These are phyloP conservation scores for Anthopleura xanthogrammica DNA, from an alignment of 92 coral and sea anemone species.

Conservation along the genomic window DNA sequence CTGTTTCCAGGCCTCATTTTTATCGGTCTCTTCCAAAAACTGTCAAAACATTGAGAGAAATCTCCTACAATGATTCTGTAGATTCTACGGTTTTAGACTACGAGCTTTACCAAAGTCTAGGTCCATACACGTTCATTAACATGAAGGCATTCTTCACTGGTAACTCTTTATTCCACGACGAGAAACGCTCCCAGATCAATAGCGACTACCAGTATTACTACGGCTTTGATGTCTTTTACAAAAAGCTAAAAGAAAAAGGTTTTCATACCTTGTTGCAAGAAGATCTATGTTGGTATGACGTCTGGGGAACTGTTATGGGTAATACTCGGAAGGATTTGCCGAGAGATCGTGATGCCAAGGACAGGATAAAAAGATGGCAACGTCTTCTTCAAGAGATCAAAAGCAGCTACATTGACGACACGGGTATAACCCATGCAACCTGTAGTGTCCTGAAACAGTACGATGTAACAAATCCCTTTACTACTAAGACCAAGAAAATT, in stretches of 20 bases:
- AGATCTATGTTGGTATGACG: constrained; percentile 69
- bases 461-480: constrained; percentile 52
- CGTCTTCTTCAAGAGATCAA: constrained; percentile 15
- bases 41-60: constrained; percentile 40
- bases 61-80: constrained; percentile 29
- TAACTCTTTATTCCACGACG: constrained; percentile 11
- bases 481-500: constrained; percentile 6
- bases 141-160: constrained; percentile 53
- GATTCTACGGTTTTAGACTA: constrained; percentile 59
- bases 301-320: constrained; percentile 53
- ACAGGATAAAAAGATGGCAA: constrained; percentile 45
- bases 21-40: constrained; percentile 68
- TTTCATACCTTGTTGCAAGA: constrained; percentile 60
- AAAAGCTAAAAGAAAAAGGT: constrained; percentile 46
- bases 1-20: constrained; percentile 76
- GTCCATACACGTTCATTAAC: constrained; percentile 49
- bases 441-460: constrained; percentile 45
- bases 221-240: constrained; percentile 45
- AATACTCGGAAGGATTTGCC: constrained; percentile 34
- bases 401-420: constrained; percentile 42
- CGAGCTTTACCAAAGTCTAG: constrained; percentile 62
- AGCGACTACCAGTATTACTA: constrained; percentile 19
- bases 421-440: constrained; percentile 56
- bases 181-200: neutral
- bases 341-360: constrained; percentile 27